Evolutionary conservation across 2,113 vertebrate species (phyloP).

Genomic region (Psilopsiagon aurifrons): DNA sequence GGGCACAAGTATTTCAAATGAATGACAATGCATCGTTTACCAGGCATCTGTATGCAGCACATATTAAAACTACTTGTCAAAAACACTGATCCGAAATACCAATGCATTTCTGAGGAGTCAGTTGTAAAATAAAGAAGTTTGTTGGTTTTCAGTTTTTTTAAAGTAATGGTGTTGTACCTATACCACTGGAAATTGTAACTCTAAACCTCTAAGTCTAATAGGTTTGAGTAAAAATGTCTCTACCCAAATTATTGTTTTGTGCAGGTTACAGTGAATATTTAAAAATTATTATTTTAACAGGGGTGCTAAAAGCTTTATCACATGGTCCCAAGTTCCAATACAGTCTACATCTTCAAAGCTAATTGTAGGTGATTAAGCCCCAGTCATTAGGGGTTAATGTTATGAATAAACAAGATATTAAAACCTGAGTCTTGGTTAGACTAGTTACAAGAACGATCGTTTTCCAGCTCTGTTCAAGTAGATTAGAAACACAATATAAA

Average conservation of each 20-base stretch:
- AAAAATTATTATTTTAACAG: neutral
- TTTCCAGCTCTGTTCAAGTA: neutral
- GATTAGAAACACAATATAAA: slow-evolving; percentile 2
- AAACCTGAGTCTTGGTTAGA: slow-evolving; percentile 10
- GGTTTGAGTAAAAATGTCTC: neutral
- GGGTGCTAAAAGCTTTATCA: neutral
- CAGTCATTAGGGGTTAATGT: neutral
- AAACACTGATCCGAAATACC: neutral
- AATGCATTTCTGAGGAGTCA: neutral
- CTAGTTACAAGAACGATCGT: neutral
- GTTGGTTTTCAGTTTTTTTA: neutral
- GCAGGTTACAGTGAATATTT: neutral
- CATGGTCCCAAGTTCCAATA: neutral
- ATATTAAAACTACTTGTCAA: neutral
- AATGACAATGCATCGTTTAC: neutral
- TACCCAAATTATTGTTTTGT: neutral
- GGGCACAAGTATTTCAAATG: neutral
- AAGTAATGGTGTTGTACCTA: neutral
- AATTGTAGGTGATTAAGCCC: neutral
- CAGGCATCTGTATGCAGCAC: neutral
- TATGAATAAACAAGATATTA: neutral
- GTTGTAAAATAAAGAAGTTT: neutral
- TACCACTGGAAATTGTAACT: neutral
- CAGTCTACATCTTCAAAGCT: neutral
- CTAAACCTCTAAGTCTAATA: neutral